phyloP scores from a whole-genome alignment of 2,888 invertebrate species.

The Sinopyrophorus schimmeli region DNA sequence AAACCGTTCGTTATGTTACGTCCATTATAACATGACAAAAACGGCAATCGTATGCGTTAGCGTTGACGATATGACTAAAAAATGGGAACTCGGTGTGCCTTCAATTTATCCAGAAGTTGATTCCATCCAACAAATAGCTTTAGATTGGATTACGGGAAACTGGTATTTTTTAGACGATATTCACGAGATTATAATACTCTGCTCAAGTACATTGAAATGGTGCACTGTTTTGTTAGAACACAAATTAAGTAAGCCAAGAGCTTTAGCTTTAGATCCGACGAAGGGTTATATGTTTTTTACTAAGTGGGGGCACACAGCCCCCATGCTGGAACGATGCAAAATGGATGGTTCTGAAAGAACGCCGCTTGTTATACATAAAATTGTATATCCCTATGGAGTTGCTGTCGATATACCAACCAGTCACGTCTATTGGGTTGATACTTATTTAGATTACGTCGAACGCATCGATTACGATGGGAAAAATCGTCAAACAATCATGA shows the following conservation, averaged over 20 bases:
- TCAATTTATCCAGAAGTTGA: slow-evolving; percentile 66
- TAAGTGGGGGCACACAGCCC: slow-evolving; percentile 69
- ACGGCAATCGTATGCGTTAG: slow-evolving; percentile 66
- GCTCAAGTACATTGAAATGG: slow-evolving; percentile 62
- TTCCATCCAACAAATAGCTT: slow-evolving; percentile 72
- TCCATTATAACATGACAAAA: slow-evolving; percentile 65
- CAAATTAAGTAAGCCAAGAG: slow-evolving; percentile 69
- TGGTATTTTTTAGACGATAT: slow-evolving; percentile 62
- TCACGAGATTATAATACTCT: slow-evolving; percentile 66
- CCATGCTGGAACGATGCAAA: slow-evolving; percentile 66
- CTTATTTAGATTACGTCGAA: slow-evolving; percentile 78
- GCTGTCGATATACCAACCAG: slow-evolving; percentile 72
- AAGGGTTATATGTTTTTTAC: slow-evolving; percentile 76
- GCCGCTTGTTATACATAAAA: slow-evolving; percentile 66
- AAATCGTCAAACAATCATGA: slow-evolving; percentile 64
- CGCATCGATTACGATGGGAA: slow-evolving; percentile 76
- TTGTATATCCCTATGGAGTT: slow-evolving; percentile 77
- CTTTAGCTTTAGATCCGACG: slow-evolving; percentile 78
- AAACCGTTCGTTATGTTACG: slow-evolving; percentile 71
- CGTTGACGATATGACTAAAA: slow-evolving; percentile 64
- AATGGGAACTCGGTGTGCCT: slow-evolving; percentile 63
- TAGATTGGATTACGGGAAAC: slow-evolving; percentile 85
- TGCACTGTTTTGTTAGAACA: slow-evolving; percentile 74
- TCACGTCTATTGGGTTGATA: slow-evolving; percentile 80
- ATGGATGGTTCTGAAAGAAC: slow-evolving; percentile 67